Conservation (phyloP, 2,797 vertebrate genomes). For the Falco columbarius region DNA sequence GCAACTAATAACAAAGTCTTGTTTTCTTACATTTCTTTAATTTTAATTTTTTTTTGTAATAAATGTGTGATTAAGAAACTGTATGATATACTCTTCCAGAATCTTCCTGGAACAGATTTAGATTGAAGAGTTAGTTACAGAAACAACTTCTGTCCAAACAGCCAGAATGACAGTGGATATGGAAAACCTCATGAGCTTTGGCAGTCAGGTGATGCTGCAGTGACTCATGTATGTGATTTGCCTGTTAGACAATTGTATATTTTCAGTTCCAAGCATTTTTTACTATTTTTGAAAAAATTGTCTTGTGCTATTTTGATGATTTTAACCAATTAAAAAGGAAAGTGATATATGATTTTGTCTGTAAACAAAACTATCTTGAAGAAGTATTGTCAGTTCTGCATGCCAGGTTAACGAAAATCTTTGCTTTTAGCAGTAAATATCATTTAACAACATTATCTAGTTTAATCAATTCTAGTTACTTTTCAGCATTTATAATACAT, state of each 20-base stretch:
- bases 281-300: background rate
- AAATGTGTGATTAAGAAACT: background rate
- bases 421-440: conserved; percentile 37
- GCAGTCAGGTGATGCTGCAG: background rate
- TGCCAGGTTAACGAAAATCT: background rate
- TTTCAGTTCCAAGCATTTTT: background rate
- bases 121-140: conserved; percentile 22
- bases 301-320: background rate
- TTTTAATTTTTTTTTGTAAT: background rate
- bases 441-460: background rate
- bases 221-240: background rate
- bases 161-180: background rate
- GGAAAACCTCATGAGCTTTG: conserved; percentile 4
- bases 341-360: background rate
- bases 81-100: background rate
- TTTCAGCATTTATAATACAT: background rate
- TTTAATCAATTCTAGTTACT: conserved; percentile 43
- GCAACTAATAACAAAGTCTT: background rate
- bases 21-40: background rate
- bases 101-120: conserved; percentile 19
- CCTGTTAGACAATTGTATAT: background rate
- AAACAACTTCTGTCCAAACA: conserved; percentile 29
- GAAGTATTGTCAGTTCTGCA: background rate
- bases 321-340: background rate
- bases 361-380: background rate